Percentiles rank a stretch among this genome's conserved stretches.
phyloP scores from a whole-genome alignment of 2,888 invertebrate species.

The Caenorhabditis imperialis region DNA sequence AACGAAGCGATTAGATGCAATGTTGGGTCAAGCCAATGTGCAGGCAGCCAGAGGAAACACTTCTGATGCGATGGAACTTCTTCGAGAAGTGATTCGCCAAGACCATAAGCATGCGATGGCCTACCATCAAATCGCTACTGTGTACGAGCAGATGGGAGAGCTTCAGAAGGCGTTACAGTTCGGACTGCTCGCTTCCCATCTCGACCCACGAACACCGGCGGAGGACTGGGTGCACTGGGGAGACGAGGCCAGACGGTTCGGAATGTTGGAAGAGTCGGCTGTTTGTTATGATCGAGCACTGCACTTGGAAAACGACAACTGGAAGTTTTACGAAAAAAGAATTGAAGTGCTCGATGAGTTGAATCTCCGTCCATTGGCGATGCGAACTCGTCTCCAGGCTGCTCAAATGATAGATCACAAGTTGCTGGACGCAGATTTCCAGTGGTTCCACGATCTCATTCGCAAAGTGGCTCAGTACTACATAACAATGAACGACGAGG shows the following conservation, averaged over 20 bases:
- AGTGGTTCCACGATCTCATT: conserved; percentile 71
- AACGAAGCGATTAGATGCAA: conserved; percentile 64
- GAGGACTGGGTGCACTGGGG: conserved; percentile 74
- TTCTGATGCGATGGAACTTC: conserved; percentile 66
- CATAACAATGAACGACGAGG: conserved; percentile 71
- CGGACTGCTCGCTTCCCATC: conserved; percentile 72
- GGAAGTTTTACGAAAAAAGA: conserved; percentile 73
- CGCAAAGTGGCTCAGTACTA: conserved; percentile 73
- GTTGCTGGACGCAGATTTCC: conserved; percentile 64
- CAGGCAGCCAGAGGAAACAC: conserved; percentile 68
- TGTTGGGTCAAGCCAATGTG: conserved; percentile 76
- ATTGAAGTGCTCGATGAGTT: conserved; percentile 70
- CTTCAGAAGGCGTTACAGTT: conserved; percentile 64
- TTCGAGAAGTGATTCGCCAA: conserved; percentile 69
- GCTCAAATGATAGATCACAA: conserved; percentile 64
- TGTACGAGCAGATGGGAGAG: conserved; percentile 71
- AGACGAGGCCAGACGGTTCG: conserved; percentile 67
- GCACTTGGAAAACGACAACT: conserved; percentile 65
- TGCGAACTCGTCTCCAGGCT: conserved; percentile 71
- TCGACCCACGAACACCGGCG: conserved; percentile 68
- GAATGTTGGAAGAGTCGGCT: conserved; percentile 71
- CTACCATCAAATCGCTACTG: conserved; percentile 72
- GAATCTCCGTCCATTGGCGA: conserved; percentile 64
- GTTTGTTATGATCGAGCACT: conserved; percentile 74
- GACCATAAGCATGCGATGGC: conserved; percentile 72